Conservation (phyloP, 2,113 vertebrate genomes). For the Patagioenas fasciata region DNA sequence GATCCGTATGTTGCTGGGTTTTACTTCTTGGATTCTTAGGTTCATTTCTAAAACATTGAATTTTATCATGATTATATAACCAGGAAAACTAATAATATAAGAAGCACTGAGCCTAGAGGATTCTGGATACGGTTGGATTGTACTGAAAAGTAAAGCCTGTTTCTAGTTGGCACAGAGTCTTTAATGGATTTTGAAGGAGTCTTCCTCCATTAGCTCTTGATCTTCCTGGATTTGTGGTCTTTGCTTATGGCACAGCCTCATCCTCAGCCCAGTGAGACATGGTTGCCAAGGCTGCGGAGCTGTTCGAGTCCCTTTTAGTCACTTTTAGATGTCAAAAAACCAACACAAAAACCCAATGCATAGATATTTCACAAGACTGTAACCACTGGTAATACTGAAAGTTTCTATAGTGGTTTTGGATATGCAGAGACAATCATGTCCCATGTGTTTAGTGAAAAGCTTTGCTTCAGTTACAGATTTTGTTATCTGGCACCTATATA, state of each 20-base stretch:
- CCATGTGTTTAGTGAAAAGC: not conserved
- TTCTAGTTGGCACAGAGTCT: not conserved
- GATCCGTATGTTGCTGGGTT: not conserved
- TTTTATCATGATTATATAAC: not conserved
- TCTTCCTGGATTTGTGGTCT: not conserved
- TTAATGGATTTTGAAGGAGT: not conserved
- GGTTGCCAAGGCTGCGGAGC: not conserved
- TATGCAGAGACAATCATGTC: not conserved
- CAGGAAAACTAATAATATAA: not conserved
- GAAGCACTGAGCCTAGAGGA: not conserved
- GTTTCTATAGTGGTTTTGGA: not conserved
- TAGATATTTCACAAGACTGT: not conserved
- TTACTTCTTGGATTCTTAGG: not conserved
- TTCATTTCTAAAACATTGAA: not conserved
- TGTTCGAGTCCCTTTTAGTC: not conserved
- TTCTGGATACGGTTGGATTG: not conserved
- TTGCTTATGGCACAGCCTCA: not conserved
- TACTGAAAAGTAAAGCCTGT: not conserved
- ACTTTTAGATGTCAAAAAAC: not conserved
- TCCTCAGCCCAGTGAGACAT: not conserved
- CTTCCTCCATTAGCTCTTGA: not conserved
- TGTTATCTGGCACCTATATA: not conserved
- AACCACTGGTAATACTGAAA: too few relatives aligned
- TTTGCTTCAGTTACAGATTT: not conserved
- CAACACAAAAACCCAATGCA: not conserved